Percentiles rank a stretch among this genome's conserved stretches.
These are phyloP conservation scores for Agrenia bidenticulata DNA, from an alignment of 2,888 invertebrate genomes.

Conservation along the genomic window DNA sequence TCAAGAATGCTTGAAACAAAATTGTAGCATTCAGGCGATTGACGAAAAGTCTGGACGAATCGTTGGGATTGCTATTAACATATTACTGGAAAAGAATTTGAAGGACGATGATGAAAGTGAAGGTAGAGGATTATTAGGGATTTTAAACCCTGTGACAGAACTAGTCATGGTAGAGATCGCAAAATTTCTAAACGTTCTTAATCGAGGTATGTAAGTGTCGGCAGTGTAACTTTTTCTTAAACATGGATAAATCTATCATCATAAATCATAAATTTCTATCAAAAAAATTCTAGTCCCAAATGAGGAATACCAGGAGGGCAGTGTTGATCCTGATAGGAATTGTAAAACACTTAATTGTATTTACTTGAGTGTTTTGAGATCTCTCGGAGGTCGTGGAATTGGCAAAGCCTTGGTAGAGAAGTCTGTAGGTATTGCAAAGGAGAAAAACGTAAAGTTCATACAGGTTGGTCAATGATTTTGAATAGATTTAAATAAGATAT, in stretches of 20 bases:
- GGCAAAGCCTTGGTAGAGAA: slow-evolving; percentile 22
- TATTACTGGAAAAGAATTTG: slow-evolving; percentile 18
- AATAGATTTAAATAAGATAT: neutral
- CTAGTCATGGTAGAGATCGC: slow-evolving; percentile 28
- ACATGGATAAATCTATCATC: too few species aligned
- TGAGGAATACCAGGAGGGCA: slow-evolving; percentile 3
- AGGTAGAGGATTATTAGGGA: slow-evolving; percentile 27
- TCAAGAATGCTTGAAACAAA: slow-evolving; percentile 14
- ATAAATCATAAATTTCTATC: too few species aligned
- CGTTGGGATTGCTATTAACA: slow-evolving; percentile 29
- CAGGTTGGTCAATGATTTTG: neutral
- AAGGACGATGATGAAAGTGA: slow-evolving; percentile 10
- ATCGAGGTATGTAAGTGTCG: slow-evolving; percentile 18
- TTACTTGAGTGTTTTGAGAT: slow-evolving; percentile 21
- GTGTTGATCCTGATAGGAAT: neutral
- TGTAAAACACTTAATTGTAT: slow-evolving; percentile 28
- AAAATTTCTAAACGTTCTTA: slow-evolving; percentile 24
- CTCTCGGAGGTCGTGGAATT: slow-evolving; percentile 22
- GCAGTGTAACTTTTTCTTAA: too few species aligned
- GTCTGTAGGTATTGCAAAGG: slow-evolving; percentile 17
- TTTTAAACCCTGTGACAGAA: slow-evolving; percentile 23
- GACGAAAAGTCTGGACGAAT: slow-evolving; percentile 15
- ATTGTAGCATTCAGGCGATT: slow-evolving; percentile 16
- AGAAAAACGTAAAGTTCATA: neutral
- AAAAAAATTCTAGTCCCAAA: slow-evolving; percentile 21